Conservation (phyloP, 2,888 invertebrate genomes). For the Drosophila maculinotata region DNA sequence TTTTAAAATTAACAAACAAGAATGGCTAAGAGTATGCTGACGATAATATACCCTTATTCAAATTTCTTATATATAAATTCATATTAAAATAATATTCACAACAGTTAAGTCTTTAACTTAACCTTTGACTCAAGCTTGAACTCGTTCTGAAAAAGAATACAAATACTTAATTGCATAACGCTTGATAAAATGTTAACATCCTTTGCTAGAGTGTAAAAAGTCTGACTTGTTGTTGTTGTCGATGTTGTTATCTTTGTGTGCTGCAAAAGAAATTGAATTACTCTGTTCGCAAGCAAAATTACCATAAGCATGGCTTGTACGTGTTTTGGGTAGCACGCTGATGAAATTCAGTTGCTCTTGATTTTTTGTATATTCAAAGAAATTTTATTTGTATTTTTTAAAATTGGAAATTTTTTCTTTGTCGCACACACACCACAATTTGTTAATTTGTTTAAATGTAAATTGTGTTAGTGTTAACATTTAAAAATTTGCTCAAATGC, state of each 20-base stretch:
- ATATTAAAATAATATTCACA: not conserved
- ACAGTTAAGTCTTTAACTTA: too few relatives aligned
- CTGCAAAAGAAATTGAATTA: constrained; percentile 48
- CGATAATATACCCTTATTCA: constrained; percentile 13
- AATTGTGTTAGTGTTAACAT: constrained; percentile 57
- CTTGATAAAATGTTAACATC: not conserved
- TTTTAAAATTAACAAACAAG: constrained; percentile 63
- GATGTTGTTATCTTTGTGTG: constrained; percentile 3
- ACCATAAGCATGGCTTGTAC: constrained; percentile 52
- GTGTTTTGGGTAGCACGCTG: constrained; percentile 34
- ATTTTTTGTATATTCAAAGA: constrained; percentile 60
- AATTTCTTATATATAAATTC: not conserved
- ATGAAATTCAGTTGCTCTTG: constrained; percentile 34
- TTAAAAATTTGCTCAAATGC: constrained; percentile 61
- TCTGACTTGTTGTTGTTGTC: constrained; percentile 1
- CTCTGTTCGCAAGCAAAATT: constrained; percentile 42
- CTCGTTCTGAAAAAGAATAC: too few relatives aligned
- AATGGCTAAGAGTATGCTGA: not conserved
- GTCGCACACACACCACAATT: constrained; percentile 65
- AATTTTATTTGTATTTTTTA: constrained; percentile 67
- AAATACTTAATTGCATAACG: too few relatives aligned
- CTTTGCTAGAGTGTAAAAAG: not conserved
- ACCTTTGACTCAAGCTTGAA: too few relatives aligned
- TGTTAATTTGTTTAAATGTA: constrained; percentile 44
- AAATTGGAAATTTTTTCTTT: constrained; percentile 66